Conservation (phyloP, 2,888 invertebrate genomes). For the Noctua janthe region DNA sequence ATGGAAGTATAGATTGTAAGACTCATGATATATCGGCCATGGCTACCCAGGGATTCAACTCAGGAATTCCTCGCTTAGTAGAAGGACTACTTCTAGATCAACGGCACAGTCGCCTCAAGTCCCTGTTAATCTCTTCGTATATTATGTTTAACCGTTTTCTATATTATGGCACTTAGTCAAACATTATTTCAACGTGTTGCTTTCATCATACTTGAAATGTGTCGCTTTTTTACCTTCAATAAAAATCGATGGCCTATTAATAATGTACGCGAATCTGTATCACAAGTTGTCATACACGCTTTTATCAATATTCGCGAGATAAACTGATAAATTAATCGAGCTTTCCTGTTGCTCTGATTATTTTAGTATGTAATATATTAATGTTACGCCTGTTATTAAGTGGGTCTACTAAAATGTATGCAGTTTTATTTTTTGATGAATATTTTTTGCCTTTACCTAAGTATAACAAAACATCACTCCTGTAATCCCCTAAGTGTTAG, state of each 20-base stretch:
- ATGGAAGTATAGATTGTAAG: not conserved
- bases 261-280: conserved; percentile 44
- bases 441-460: not conserved
- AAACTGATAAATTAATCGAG: conserved; percentile 49
- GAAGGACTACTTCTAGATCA: not conserved
- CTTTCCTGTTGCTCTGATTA: conserved; percentile 34
- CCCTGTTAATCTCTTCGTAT: not conserved
- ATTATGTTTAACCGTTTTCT: not conserved
- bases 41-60: not conserved
- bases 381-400: conserved; percentile 5
- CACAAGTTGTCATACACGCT: conserved; percentile 39
- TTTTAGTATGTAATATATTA: conserved; percentile 15
- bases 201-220: not conserved
- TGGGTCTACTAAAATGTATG: not conserved
- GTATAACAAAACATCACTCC: not conserved
- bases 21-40: not conserved
- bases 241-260: conserved; percentile 48
- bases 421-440: not conserved
- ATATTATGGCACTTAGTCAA: not conserved
- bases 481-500: too few species aligned
- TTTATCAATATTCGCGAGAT: conserved; percentile 57
- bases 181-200: not conserved
- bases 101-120: not conserved
- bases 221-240: conserved; percentile 1
- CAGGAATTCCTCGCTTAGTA: not conserved